Conservation (phyloP, 2,888 invertebrate species). For the Cylindroiulus punctatus region DNA sequence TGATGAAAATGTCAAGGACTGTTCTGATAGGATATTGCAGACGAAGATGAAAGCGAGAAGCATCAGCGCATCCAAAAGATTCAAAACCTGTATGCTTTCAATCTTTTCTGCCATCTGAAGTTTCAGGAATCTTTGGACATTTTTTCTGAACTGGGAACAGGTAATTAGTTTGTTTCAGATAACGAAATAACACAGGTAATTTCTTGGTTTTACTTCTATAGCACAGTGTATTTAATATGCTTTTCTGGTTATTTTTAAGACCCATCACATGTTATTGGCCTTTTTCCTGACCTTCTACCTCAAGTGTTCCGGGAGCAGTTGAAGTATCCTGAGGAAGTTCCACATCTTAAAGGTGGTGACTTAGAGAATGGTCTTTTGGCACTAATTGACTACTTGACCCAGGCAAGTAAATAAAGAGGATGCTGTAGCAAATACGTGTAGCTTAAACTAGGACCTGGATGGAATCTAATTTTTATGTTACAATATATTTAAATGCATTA, state of each 20-base stretch:
- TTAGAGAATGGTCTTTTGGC: slow-evolving; percentile 88
- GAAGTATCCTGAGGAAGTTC: slow-evolving; percentile 70
- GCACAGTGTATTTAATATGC: not conserved
- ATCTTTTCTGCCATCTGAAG: slow-evolving; percentile 87
- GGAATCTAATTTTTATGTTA: too few species aligned
- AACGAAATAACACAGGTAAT: not conserved
- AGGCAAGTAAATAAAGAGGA: slow-evolving; percentile 67
- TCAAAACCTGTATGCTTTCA: slow-evolving; percentile 88
- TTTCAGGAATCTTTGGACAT: slow-evolving; percentile 92
- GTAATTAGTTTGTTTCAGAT: slow-evolving; percentile 63
- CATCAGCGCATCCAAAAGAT: slow-evolving; percentile 84
- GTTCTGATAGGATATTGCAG: slow-evolving; percentile 79
- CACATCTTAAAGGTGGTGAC: slow-evolving; percentile 82
- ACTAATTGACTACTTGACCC: slow-evolving; percentile 87
- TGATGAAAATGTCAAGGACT: too few species aligned
- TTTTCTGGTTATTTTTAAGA: slow-evolving; percentile 69
- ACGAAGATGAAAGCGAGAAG: slow-evolving; percentile 83
- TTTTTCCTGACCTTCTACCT: slow-evolving; percentile 89
- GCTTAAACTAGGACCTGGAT: too few species aligned
- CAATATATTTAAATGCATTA: too few species aligned
- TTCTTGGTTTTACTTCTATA: not conserved
- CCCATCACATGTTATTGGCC: slow-evolving; percentile 92
- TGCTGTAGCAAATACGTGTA: too few species aligned
- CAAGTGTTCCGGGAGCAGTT: slow-evolving; percentile 69
- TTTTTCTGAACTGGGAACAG: slow-evolving; percentile 86